phyloP scores from a whole-genome alignment of 2,797 vertebrate genomes.

The Sebastes variabilis region DNA sequence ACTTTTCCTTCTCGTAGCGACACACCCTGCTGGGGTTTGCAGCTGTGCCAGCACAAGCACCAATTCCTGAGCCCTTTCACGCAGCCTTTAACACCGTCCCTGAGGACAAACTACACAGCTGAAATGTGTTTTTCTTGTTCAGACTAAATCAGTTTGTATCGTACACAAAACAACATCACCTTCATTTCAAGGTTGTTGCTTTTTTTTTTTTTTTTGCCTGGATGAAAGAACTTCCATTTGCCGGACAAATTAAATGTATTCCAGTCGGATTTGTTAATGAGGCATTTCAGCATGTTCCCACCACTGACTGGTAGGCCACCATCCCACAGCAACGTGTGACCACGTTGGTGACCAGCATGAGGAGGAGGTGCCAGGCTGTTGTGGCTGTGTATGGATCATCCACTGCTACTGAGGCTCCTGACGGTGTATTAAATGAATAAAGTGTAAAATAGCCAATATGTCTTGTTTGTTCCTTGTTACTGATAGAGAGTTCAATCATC shows the following conservation, averaged over 20 bases:
- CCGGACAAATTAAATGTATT: background rate
- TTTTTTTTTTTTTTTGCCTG: background rate
- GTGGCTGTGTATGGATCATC: too few relatives aligned
- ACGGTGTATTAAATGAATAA: too few relatives aligned
- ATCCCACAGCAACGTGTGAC: too few relatives aligned
- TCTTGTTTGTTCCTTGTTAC: too few relatives aligned
- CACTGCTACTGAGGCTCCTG: too few relatives aligned
- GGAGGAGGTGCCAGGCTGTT: too few relatives aligned
- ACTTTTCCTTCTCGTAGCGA: slow-evolving; percentile 3
- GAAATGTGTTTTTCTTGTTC: slow-evolving; percentile 27
- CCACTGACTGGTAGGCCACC: background rate
- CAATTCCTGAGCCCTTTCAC: slow-evolving; percentile 1
- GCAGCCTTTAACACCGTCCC: slow-evolving; percentile 7
- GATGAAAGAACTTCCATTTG: background rate
- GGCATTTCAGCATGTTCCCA: background rate
- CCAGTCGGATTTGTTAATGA: background rate
- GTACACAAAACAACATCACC: slow-evolving; percentile 1
- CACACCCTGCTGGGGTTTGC: slow-evolving; percentile 28
- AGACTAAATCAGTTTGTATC: slow-evolving; percentile 13
- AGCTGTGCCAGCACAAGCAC: slow-evolving; percentile 25
- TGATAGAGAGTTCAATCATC: too few relatives aligned
- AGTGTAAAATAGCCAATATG: too few relatives aligned
- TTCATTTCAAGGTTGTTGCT: slow-evolving; percentile 4
- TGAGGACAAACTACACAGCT: slow-evolving; percentile 2
- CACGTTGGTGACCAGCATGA: too few relatives aligned